A percentile compares a stretch with the other conserved stretches of the same genome.
These are phyloP conservation scores for Bucco capensis DNA, from an alignment of 2,113 vertebrate species.

Conservation along the genomic window DNA sequence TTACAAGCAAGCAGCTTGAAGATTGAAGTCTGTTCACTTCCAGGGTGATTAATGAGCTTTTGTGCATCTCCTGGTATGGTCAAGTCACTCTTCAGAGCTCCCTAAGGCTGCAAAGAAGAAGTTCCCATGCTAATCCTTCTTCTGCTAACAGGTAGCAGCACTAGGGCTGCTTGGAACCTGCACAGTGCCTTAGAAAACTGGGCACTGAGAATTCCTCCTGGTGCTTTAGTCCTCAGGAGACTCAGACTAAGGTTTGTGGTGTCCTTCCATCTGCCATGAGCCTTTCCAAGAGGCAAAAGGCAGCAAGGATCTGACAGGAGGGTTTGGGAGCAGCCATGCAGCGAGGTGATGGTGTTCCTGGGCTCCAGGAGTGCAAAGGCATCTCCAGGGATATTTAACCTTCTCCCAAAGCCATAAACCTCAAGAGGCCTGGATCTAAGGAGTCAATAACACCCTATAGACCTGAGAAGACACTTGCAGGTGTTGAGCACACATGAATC, in stretches of 20 bases:
- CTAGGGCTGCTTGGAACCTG: neutral
- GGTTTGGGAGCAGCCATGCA: neutral
- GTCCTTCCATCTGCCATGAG: neutral
- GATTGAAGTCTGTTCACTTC: neutral
- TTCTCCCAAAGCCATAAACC: neutral
- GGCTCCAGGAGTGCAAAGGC: neutral
- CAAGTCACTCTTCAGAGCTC: neutral
- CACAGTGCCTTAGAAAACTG: neutral
- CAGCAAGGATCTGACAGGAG: neutral
- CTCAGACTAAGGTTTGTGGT: neutral
- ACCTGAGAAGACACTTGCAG: neutral
- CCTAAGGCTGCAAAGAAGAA: neutral
- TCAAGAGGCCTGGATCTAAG: neutral
- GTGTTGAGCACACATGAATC: neutral
- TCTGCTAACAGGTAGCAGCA: neutral
- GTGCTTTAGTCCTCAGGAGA: neutral
- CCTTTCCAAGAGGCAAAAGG: neutral
- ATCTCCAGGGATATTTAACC: neutral
- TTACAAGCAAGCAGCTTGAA: neutral
- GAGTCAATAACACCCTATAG: neutral
- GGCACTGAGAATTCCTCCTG: neutral
- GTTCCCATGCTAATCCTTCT: rapidly evolving
- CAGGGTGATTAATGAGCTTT: neutral
- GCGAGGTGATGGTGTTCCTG: neutral
- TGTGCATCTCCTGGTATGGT: rapidly evolving